A percentile compares a stretch with the other conserved stretches of the same genome.
These are phyloP conservation scores for Crotalus viridis DNA, from an alignment of 2,113 vertebrate species.

Conservation along the genomic window DNA sequence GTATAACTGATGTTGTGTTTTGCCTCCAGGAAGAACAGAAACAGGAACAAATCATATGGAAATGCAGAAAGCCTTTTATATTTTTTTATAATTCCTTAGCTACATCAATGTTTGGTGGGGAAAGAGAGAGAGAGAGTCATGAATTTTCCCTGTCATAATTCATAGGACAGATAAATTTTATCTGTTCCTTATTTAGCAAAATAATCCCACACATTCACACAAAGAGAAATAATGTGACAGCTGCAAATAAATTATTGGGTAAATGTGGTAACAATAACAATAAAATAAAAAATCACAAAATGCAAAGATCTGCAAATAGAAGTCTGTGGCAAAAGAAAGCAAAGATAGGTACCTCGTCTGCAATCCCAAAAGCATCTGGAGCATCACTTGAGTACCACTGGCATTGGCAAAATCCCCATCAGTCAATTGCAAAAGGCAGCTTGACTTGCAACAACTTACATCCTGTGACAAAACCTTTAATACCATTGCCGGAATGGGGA, in stretches of 20 bases:
- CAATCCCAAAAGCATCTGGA: neutral
- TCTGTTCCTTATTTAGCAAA: conserved; percentile 43
- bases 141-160: conserved; percentile 53
- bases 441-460: neutral
- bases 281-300: neutral
- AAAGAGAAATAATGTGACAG: neutral
- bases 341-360: neutral
- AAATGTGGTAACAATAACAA: neutral
- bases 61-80: conserved; percentile 58
- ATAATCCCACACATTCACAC: conserved; percentile 18
- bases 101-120: conserved; percentile 43
- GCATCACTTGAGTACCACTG: neutral
- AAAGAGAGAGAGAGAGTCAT: conserved; percentile 5
- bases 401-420: neutral
- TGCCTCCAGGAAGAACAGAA: conserved; percentile 51
- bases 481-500: neutral
- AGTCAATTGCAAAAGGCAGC: neutral
- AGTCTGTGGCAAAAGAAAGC: neutral
- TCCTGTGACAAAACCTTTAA: neutral
- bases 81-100: conserved; percentile 59
- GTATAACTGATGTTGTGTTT: conserved; percentile 48
- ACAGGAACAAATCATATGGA: conserved; percentile 63
- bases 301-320: neutral
- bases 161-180: conserved; percentile 55
- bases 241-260: neutral